Conservation (phyloP, 2,797 vertebrate species). For the Scomberomorus guttatus region DNA sequence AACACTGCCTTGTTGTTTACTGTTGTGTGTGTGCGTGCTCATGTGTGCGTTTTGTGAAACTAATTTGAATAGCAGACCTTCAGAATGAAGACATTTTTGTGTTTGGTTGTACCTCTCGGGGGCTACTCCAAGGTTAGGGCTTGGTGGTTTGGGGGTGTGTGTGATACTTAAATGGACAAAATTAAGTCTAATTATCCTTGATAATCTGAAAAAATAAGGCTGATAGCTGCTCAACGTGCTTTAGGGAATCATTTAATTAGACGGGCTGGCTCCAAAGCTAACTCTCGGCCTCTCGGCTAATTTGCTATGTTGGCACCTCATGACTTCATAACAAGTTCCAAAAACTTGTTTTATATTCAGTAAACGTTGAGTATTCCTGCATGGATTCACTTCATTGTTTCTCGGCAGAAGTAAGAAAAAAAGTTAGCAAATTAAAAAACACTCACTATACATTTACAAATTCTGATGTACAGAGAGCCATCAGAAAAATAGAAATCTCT, state of each 20-base stretch:
- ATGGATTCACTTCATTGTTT: conserved; percentile 43
- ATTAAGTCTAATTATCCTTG: conserved; percentile 61
- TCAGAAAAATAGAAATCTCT: conserved; percentile 29
- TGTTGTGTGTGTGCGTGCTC: neutral
- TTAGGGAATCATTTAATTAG: conserved; percentile 73
- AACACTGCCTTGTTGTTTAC: neutral
- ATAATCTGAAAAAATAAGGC: conserved; percentile 50
- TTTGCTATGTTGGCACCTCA: conserved; percentile 61
- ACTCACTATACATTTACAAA: conserved; percentile 34
- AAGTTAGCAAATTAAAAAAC: conserved; percentile 21
- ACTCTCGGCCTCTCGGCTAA: conserved; percentile 46
- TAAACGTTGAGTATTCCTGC: conserved; percentile 33
- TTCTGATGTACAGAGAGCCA: conserved; percentile 21
- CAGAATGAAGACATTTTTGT: conserved; percentile 11
- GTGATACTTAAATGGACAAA: conserved; percentile 51
- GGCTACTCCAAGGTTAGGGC: conserved; percentile 28
- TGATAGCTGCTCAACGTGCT: conserved; percentile 50
- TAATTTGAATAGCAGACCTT: conserved; percentile 3
- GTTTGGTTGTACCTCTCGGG: neutral
- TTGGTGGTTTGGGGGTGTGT: conserved; percentile 21
- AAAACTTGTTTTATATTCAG: conserved; percentile 27
- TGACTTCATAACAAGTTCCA: conserved; percentile 56
- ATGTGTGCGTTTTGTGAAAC: neutral
- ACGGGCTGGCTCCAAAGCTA: conserved; percentile 58
- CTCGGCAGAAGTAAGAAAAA: conserved; percentile 14